Base-by-base conservation (phyloP, 2,113 vertebrate genomes). In the Numenius arquata region DNA sequence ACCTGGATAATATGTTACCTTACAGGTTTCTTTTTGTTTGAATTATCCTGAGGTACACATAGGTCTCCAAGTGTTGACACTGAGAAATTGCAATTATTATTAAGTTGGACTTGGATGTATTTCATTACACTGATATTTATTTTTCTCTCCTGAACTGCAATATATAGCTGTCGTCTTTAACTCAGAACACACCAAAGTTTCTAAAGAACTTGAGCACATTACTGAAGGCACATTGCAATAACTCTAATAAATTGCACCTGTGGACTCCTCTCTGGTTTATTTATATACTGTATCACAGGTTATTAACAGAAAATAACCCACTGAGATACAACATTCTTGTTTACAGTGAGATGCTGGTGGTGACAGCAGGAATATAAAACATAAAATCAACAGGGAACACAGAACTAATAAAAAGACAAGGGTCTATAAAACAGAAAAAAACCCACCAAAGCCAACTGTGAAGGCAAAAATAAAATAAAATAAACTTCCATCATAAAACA, bases 221-320 rank as follows among this genome's bases (percentile, higher is more conserved):
- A 97, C 92, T 70, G 83, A 95, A 98, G 96, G 95, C 96, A 97
- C 96, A 97, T 95, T 92, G 97, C 97, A 98, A 97, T 98, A 98
- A 98, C 96, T 98, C 96, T 98, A 98, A 98, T 97, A 98, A 98
- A 98, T 96, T 98, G 97, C 95, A 98, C 97, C 97, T 98, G 96
- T 96, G 95, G 96, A 96, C 96, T 97, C 90, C 94, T 97, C 95
- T 94, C 80, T 89, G 95, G 92, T 97, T 98, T 98, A 98, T 98
- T 98, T 98, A 98, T 98, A 95, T 96, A 98, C 96, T 97, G 94
- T 97, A 98, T 97, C 98, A 98, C 97, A 98, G 95, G 97, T 98
- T 98, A 98, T 98, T 98, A 98, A 98, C 96, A 97, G 98, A 98
- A 98, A 97, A 98, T 98, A 98, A 98, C 97, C 98, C 95, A 98